Conservation (phyloP, 2,888 invertebrate species). For the Epistrophe eligans region DNA sequence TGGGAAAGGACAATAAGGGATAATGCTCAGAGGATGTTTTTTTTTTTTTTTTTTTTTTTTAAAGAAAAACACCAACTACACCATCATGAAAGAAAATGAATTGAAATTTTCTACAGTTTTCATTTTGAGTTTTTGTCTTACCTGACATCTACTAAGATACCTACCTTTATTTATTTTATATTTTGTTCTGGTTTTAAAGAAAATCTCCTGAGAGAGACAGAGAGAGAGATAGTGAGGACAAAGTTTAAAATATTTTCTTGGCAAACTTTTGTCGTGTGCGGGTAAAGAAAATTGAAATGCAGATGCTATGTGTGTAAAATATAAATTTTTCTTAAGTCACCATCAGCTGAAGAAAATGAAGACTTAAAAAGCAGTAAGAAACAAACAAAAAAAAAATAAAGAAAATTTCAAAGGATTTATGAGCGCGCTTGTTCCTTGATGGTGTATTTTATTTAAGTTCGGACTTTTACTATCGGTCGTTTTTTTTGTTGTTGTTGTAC, state of each 20-base stretch:
- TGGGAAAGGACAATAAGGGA: constrained; percentile 47
- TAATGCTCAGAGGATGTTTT: constrained; percentile 25
- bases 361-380: neutral
- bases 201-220: neutral
- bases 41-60: neutral
- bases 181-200: constrained; percentile 3
- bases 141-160: constrained; percentile 1
- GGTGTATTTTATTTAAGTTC: neutral
- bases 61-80: neutral
- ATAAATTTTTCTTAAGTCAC: constrained; percentile 31
- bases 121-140: constrained; percentile 14
- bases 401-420: constrained; percentile 15
- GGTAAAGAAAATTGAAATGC: constrained; percentile 38
- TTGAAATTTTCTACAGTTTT: constrained; percentile 30
- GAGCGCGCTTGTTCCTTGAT: neutral
- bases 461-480: neutral
- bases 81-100: constrained; percentile 19
- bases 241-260: constrained; percentile 25
- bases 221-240: neutral
- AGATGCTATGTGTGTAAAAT: constrained; percentile 38
- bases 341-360: constrained; percentile 12
- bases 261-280: constrained; percentile 17
- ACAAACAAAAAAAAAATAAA: neutral
- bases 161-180: neutral
- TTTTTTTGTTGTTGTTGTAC: neutral